These are phyloP conservation scores for Alectura lathami DNA, from an alignment of 2,113 vertebrate genomes.

Conservation along the genomic window DNA sequence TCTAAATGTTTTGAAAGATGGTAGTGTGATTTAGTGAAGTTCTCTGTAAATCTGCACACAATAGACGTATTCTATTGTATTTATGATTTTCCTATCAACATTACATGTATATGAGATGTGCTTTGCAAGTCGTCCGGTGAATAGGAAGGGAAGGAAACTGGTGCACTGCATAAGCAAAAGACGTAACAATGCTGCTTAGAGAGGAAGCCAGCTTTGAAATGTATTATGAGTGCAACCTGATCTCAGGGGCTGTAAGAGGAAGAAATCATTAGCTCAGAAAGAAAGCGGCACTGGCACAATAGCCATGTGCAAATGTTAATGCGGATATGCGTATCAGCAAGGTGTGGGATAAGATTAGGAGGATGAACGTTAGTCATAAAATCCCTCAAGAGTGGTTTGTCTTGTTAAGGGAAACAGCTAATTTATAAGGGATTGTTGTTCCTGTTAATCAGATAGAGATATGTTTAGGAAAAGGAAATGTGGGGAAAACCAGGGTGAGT, in stretches of 20 bases:
- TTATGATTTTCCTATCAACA: neutral
- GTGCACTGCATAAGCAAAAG: slow-evolving; percentile 4
- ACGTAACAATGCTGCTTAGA: neutral
- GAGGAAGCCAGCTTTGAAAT: slow-evolving; percentile 49
- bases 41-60: neutral
- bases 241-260: slow-evolving; percentile 7
- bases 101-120: neutral
- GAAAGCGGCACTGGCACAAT: slow-evolving; percentile 20
- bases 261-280: neutral
- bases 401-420: neutral
- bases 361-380: neutral
- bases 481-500: neutral
- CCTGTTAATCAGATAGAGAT: neutral
- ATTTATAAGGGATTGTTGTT: neutral
- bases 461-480: slow-evolving; percentile 2
- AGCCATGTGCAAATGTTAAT: slow-evolving; percentile 27
- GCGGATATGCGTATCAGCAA: slow-evolving; percentile 52
- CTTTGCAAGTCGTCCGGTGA: neutral
- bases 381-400: neutral
- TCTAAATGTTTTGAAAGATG: neutral
- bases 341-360: slow-evolving; percentile 59
- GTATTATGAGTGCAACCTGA: neutral
- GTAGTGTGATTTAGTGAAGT: neutral
- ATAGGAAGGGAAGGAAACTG: slow-evolving; percentile 27
- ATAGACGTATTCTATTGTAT: neutral